These are phyloP conservation scores for Temnothorax unifasciatus DNA, from an alignment of 2,888 invertebrate genomes.

Conservation along the genomic window DNA sequence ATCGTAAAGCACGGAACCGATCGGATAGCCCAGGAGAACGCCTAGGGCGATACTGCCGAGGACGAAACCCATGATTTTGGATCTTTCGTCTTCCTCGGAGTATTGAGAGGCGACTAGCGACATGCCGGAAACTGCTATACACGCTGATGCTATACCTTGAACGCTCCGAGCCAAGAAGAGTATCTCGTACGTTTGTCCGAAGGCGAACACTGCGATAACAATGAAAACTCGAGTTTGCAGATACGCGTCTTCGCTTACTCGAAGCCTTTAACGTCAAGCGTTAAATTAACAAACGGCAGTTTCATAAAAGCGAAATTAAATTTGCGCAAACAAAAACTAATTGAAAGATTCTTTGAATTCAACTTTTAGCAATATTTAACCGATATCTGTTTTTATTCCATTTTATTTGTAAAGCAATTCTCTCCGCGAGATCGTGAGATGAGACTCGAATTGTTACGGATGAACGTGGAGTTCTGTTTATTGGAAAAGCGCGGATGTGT, in stretches of 20 bases:
- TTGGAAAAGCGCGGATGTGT: background rate
- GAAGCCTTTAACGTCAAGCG: background rate
- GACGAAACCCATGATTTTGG: slow-evolving; percentile 93
- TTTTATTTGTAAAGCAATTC: background rate
- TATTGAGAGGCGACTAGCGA: slow-evolving; percentile 90
- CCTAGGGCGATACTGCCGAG: slow-evolving; percentile 94
- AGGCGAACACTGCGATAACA: slow-evolving; percentile 90
- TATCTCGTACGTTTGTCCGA: slow-evolving; percentile 90
- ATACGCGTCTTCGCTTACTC: background rate
- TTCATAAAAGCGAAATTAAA: background rate
- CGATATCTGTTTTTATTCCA: background rate
- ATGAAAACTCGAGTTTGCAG: slow-evolving; percentile 8
- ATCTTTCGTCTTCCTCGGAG: slow-evolving; percentile 88
- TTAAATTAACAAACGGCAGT: slow-evolving; percentile 7
- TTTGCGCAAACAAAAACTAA: background rate
- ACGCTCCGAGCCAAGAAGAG: slow-evolving; percentile 92
- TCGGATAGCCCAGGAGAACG: slow-evolving; percentile 93
- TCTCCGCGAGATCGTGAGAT: background rate
- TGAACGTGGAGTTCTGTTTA: background rate
- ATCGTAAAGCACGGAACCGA: slow-evolving; percentile 93
- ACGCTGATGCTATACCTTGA: slow-evolving; percentile 94
- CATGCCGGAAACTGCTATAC: slow-evolving; percentile 93
- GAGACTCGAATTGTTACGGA: background rate
- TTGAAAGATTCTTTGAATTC: background rate
- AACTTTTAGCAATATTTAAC: background rate